Conservation (phyloP, 2,888 invertebrate genomes). For the Agriopis marginaria region DNA sequence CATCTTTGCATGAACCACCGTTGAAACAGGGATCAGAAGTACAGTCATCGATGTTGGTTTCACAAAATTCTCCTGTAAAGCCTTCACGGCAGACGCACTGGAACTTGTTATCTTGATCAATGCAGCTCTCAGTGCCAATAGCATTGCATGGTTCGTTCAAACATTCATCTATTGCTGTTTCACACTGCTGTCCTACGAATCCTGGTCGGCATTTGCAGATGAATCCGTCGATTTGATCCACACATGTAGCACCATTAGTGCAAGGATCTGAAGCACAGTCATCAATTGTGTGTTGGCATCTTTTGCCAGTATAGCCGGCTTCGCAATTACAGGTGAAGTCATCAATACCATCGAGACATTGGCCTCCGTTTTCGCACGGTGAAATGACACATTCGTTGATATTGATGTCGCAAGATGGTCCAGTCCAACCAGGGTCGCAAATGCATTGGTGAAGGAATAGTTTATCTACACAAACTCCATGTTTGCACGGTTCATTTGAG, state of each 20-base stretch:
- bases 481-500: constrained; percentile 94
- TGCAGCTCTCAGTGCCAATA: constrained; percentile 95
- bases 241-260: constrained; percentile 95
- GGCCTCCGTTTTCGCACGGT: constrained; percentile 97
- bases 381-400: constrained; percentile 95
- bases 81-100: constrained; percentile 96
- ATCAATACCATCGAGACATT: constrained; percentile 94
- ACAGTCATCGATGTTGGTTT: constrained; percentile 95
- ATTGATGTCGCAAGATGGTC: constrained; percentile 94
- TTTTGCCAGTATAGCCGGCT: constrained; percentile 97
- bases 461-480: constrained; percentile 97
- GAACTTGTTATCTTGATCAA: constrained; percentile 95
- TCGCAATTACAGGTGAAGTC: constrained; percentile 96
- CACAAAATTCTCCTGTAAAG: constrained; percentile 93
- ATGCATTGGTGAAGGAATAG: constrained; percentile 95
- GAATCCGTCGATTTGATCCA: constrained; percentile 96
- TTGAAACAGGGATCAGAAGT: constrained; percentile 94
- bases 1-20: constrained; percentile 95
- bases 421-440: constrained; percentile 97
- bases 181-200: constrained; percentile 96
- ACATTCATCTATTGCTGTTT: constrained; percentile 97
- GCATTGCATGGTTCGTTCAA: constrained; percentile 96
- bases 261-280: constrained; percentile 96
- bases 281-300: constrained; percentile 97
- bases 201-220: constrained; percentile 97